These are phyloP conservation scores for Myotis myotis DNA, from an alignment of 2,797 vertebrate species.

Conservation along the genomic window DNA sequence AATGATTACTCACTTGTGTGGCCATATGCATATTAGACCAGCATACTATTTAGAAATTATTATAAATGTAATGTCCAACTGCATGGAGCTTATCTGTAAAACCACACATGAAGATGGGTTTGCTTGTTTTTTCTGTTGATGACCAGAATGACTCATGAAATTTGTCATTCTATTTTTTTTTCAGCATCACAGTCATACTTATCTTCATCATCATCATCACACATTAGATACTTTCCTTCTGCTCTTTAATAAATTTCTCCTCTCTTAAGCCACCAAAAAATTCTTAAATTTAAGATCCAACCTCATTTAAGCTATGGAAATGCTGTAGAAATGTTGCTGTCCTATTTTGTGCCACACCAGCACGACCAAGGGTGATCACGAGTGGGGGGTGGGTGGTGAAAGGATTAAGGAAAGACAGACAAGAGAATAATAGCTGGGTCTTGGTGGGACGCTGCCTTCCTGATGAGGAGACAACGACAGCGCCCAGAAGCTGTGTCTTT, in stretches of 20 bases:
- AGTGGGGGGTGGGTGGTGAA: too few species aligned
- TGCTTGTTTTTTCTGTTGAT: neutral
- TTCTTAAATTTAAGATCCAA: neutral
- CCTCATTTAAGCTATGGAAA: neutral
- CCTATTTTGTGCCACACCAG: neutral
- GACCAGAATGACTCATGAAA: neutral
- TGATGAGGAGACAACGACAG: too few species aligned
- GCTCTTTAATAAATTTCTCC: neutral
- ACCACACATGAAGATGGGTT: neutral
- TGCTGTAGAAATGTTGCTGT: neutral
- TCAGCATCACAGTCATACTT: neutral
- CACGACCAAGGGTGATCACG: too few species aligned
- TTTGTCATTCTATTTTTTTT: neutral
- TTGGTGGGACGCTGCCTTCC: too few species aligned
- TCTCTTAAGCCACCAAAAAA: neutral
- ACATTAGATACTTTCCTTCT: neutral
- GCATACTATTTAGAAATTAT: neutral
- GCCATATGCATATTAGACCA: neutral
- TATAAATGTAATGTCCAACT: neutral
- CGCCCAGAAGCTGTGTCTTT: too few species aligned
- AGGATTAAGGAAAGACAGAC: too few species aligned
- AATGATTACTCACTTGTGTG: neutral
- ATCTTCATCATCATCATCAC: neutral
- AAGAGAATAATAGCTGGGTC: too few species aligned
- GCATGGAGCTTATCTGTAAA: neutral